A percentile compares a stretch with the other conserved stretches of the same genome.
phyloP scores from a whole-genome alignment of 2,797 vertebrate genomes.

The Rhyacichthys aspro region DNA sequence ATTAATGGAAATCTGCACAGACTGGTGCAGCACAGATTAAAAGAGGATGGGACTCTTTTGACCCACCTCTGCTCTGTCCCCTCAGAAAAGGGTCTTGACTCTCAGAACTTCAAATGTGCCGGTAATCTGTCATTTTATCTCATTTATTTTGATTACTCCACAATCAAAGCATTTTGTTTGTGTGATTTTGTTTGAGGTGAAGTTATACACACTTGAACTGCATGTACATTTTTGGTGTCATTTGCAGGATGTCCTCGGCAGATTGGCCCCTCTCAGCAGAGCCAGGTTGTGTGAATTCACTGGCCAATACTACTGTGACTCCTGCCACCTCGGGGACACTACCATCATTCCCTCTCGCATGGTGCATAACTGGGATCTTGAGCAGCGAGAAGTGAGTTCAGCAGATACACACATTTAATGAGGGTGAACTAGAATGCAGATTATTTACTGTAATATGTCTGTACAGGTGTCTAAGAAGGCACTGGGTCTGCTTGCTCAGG shows the following conservation, averaged over 20 bases:
- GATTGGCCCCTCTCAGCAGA: slow-evolving; percentile 88
- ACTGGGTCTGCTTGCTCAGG: slow-evolving; percentile 83
- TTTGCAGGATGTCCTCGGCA: slow-evolving; percentile 87
- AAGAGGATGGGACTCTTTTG: slow-evolving; percentile 84
- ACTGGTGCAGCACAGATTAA: slow-evolving; percentile 86
- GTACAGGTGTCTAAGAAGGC: slow-evolving; percentile 87
- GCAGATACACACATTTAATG: neutral
- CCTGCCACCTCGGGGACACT: slow-evolving; percentile 87
- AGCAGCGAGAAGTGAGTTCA: slow-evolving; percentile 80
- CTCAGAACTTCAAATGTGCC: slow-evolving; percentile 94
- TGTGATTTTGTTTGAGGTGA: no score
- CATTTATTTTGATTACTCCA: no score
- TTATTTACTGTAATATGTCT: slow-evolving; percentile 11
- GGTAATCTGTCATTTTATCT: slow-evolving; percentile 71
- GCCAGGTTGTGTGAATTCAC: slow-evolving; percentile 91
- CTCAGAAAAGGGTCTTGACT: slow-evolving; percentile 88
- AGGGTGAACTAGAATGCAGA: neutral
- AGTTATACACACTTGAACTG: neutral
- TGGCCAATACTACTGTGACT: slow-evolving; percentile 90
- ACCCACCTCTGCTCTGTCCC: slow-evolving; percentile 87
- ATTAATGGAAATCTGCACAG: slow-evolving; percentile 82
- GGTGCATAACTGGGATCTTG: slow-evolving; percentile 97
- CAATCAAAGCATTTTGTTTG: no score
- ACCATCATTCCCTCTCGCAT: slow-evolving; percentile 91
- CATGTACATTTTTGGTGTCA: neutral